Evolutionary conservation across 2,888 invertebrate species (phyloP), one percentile per base, ranked within the genome.

Genomic region (Perithous albicinctus): DNA sequence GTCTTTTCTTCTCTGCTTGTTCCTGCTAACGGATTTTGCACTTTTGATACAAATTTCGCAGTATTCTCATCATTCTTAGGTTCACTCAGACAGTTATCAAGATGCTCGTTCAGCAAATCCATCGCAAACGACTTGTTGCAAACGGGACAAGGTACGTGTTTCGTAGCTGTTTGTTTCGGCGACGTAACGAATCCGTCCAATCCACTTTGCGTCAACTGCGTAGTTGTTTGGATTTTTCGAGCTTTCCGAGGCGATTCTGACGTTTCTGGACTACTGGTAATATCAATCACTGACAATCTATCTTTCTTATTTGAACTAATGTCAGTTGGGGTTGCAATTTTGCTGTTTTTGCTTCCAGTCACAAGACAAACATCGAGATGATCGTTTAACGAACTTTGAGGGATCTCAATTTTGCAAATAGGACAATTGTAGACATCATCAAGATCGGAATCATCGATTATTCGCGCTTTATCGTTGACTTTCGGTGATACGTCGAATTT

Each of bases 101-200:
- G 88, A 88, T 94, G 93, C 2, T 87, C 83, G 87, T 93, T 92
- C 48, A 94, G 88, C 72, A 89, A 85, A 0, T 78, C 82, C 81
- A 92, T 89, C 2, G 84, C 29, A 7, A 93, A 86, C 18, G 82
- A 82, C 82, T 90, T 91, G 59, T 90, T 84, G 85, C 94, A 94
- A 63, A 92, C 89, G 6, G 94, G 93, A 86, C 94, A 94, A 10
- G 87, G 82, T 15, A 89, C 88, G 1, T 35, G 63, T 41, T 85
- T 75, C 10, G 41, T 20, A 6, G 78, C 32, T 1, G 43, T 51
- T 46, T 72, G 41, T 74, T 70, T 20, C n/a, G 83, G 69, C 26
- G 80, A 75, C 56, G 59, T 67, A 29, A 74, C 23, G 20, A 48
- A 63, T 20, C 63, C 8, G 6, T 66, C 41, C 32, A 70, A 43